Base-by-base conservation (phyloP, 2,797 vertebrate species). In the Pyrocephalus nanus region DNA sequence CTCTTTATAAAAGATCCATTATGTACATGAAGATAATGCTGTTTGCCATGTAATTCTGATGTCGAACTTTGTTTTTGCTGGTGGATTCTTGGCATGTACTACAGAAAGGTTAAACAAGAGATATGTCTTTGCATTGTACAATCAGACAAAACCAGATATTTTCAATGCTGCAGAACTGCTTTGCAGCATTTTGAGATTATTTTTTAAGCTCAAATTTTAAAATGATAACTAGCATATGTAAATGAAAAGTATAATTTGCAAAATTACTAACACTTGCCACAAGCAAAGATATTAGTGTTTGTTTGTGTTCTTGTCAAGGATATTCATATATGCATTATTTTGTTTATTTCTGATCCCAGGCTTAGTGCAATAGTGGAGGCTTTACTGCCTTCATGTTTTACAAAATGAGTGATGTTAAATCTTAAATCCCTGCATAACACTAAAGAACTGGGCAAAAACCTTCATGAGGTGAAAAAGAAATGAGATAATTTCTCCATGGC, bases 1-100 rank as follows among this genome's bases (percentile, higher is more conserved):
- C 83, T 95, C 84, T 92, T 96, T 93, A 85, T 84, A 86, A 77
- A 97, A 96, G 81, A 89, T 54, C 61, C 60, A 88, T 95, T 96
- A 95, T 55, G 40, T 94, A 73, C 75, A 92, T 71, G 50, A 38
- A 89, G n/a, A 92, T 95, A 88, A 94, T 88, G 51, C 15, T 94
- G 75, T 89, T 95, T 93, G 38, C 0, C 1, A 72, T 94, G 94
- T 88, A 88, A 88, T 94, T 96, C 60, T 40, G 75, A 69, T 86
- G 75, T 65, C 0, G 0, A 95, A 78, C 6, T 48, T 90, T 92
- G 78, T 94, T 97, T 97, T 90, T 74, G 45, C 15, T 70, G 47
- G 85, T 89, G 55, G 22, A 53, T 94, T 86, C 89, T 94, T 97
- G 87, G 47, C 48, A 92, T 74, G 42, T 48, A 48, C 32, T 69